A percentile compares a stretch with the other conserved stretches of the same genome.
Evolutionary conservation across 2,113 vertebrate species (phyloP).

Genomic region (Peucedramus taeniatus): DNA sequence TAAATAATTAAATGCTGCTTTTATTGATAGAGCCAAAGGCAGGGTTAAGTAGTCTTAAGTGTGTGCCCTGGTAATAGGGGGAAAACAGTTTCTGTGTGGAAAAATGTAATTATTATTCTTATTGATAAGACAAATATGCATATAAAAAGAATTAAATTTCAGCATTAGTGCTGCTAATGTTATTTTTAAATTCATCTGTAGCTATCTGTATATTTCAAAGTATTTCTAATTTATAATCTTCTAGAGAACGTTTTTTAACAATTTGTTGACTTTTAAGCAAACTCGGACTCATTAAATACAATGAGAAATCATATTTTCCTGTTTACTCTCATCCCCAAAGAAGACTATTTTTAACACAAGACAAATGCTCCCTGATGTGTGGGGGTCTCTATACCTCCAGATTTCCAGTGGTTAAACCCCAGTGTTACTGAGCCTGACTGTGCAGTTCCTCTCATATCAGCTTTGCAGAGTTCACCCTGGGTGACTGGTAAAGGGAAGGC

Average conservation of each 20-base stretch:
- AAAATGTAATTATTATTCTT: not conserved
- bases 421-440: not conserved
- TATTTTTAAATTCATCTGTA: not conserved
- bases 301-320: not conserved
- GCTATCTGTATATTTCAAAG: not conserved
- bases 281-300: not conserved
- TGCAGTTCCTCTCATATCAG: not conserved
- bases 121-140: not conserved
- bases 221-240: not conserved
- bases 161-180: not conserved
- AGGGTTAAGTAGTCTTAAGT: not conserved
- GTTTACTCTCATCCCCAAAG: not conserved
- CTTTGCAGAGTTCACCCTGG: not conserved
- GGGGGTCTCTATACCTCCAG: not conserved
- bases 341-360: not conserved
- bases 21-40: not conserved
- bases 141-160: not conserved
- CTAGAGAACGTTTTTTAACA: not conserved
- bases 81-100: not conserved
- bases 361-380: not conserved
- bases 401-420: not conserved
- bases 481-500: not conserved
- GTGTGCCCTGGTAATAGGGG: not conserved
- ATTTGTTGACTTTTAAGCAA: not conserved
- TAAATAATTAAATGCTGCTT: conserved; percentile 1